Evolutionary conservation across 2,113 vertebrate species (phyloP), one percentile per base, ranked within the genome.

Genomic region (Calyptomena viridis): DNA sequence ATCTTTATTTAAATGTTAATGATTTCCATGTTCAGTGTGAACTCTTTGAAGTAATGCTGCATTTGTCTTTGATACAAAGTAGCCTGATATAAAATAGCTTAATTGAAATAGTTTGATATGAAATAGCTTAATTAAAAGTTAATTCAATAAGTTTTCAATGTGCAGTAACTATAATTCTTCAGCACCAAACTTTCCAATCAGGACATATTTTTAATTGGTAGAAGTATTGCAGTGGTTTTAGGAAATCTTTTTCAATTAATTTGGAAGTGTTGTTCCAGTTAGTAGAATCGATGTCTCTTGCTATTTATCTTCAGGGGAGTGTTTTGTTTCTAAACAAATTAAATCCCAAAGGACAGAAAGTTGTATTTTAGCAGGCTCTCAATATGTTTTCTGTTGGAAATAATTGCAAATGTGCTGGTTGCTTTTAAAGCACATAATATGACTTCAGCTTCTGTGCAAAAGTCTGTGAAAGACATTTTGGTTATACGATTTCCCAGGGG

Each of bases 61-160:
- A 78, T 87, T 94, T 91, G 42, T 84, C 76, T 93, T 92, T 92
- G 73, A 94, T 90, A 91, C 71, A 42, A 77, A 71, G 63, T 62
- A 84, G 68, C 50, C 63, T 75, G 80, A 84, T 84, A 86, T 77
- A 66, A 94, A 93, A 39, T 18, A 73, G 37, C 39, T 84, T 90
- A 95, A 95, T 90, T 96, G 93, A 92, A 95, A 90, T 76, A 85
- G n/a, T 74, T 66, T 88, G 75, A 85, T 86, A 89, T 80, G 37
- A 94, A 95, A 58, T 33, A 56, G 46, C 67, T 92, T 90, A 96
- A 94, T 92, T 96, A 96, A 86, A 95, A 90, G 76, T 90, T 89
- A 86, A 93, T 76, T 81, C 63, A 89, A 3, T 77, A 85, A 87
- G n/a, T 90, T 95, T 95, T 82, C 55, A 35, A 11, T 55, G 16